These are phyloP conservation scores for Cyanoliseus patagonus DNA, from an alignment of 2,113 vertebrate species.

Conservation along the genomic window DNA sequence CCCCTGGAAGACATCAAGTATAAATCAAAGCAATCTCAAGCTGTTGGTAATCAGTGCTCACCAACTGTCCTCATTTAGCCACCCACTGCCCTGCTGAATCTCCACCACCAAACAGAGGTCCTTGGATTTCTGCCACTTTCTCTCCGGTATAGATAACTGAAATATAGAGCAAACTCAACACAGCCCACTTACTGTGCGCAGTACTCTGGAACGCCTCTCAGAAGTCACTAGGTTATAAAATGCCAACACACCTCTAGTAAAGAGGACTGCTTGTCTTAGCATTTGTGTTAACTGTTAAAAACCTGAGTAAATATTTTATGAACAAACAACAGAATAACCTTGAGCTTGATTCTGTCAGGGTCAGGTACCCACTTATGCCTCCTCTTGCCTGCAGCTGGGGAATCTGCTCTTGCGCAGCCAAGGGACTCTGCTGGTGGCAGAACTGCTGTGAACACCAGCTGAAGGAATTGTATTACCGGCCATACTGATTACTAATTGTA, in stretches of 20 bases:
- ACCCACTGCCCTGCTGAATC: not conserved
- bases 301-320: not conserved
- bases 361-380: not conserved
- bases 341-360: not conserved
- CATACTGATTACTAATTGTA: not conserved
- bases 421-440: not conserved
- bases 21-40: not conserved
- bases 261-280: not conserved
- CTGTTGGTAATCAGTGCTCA: not conserved
- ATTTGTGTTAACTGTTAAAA: not conserved
- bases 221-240: not conserved
- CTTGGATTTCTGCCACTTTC: not conserved
- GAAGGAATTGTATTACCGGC: not conserved
- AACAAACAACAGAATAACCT: not conserved
- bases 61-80: not conserved
- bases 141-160: not conserved
- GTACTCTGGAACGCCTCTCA: not conserved
- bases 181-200: not conserved
- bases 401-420: not conserved
- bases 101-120: not conserved
- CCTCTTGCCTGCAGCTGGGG: not conserved
- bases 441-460: not conserved
- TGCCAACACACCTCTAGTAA: not conserved
- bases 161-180: not conserved
- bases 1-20: not conserved